phyloP scores from a whole-genome alignment of 2,797 vertebrate species.

The Sebastes flavidus region DNA sequence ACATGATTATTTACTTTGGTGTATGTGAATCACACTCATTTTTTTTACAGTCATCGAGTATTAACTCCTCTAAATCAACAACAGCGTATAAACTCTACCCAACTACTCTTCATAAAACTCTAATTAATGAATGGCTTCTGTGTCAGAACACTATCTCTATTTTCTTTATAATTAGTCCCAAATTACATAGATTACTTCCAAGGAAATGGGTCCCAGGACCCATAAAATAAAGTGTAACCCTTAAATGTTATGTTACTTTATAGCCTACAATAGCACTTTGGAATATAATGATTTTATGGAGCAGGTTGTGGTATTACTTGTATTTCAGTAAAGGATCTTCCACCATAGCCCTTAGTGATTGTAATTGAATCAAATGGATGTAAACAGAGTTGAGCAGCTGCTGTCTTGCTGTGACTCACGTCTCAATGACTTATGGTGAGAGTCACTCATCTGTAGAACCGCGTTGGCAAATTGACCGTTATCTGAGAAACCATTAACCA shows the following conservation, averaged over 20 bases:
- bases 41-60: not conserved
- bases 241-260: no score
- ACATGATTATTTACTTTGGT: not conserved
- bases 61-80: not conserved
- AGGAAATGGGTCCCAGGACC: not conserved
- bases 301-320: not conserved
- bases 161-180: not conserved
- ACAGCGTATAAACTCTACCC: not conserved
- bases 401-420: not conserved
- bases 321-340: not conserved
- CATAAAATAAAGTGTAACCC: no score
- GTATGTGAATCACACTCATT: no score
- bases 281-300: not conserved
- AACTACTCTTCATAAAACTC: not conserved
- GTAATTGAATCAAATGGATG: not conserved
- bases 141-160: not conserved
- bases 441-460: not conserved
- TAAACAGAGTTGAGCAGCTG: not conserved
- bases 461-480: not conserved
- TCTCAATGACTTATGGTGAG: not conserved
- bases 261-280: not conserved
- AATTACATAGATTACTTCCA: not conserved
- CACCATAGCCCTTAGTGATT: not conserved
- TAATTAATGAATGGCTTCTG: not conserved
- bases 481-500: conserved; percentile 5